Evolutionary conservation across 2,797 vertebrate genomes (phyloP).

Genomic region (Onychomys torridus): DNA sequence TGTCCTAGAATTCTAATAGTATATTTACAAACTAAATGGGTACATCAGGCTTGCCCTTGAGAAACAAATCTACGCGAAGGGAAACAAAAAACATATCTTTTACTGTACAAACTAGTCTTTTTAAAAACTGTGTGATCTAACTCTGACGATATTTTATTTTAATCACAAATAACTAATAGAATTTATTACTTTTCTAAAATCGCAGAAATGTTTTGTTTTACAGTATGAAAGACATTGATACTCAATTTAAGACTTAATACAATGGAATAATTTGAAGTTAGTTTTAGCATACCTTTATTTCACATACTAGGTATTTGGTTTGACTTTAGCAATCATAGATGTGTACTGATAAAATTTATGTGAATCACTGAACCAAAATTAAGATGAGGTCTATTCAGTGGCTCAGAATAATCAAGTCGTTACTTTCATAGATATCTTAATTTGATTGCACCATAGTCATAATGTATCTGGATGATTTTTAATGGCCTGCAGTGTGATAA

Average conservation of each 20-base stretch:
- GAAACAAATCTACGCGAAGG: slow-evolving; percentile 68
- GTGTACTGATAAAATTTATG: slow-evolving; percentile 77
- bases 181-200: slow-evolving; percentile 60
- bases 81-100: slow-evolving; percentile 67
- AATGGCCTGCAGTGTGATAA: neutral
- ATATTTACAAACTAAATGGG: neutral
- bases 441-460: slow-evolving; percentile 34
- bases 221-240: slow-evolving; percentile 35
- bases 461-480: slow-evolving; percentile 34
- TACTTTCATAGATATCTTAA: slow-evolving; percentile 45
- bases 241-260: slow-evolving; percentile 55
- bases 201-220: slow-evolving; percentile 67
- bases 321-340: slow-evolving; percentile 87
- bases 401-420: slow-evolving; percentile 40
- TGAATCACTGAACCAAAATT: slow-evolving; percentile 83
- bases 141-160: slow-evolving; percentile 58
- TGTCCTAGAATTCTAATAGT: neutral
- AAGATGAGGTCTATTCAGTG: slow-evolving; percentile 75
- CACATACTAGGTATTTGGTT: slow-evolving; percentile 85
- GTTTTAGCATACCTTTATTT: slow-evolving; percentile 79
- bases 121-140: slow-evolving; percentile 66
- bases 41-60: slow-evolving; percentile 61
- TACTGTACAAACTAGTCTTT: slow-evolving; percentile 23
- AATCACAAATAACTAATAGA: slow-evolving; percentile 54
- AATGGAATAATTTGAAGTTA: slow-evolving; percentile 63